Conservation (phyloP, 2,113 vertebrate species). For the Equus przewalskii region DNA sequence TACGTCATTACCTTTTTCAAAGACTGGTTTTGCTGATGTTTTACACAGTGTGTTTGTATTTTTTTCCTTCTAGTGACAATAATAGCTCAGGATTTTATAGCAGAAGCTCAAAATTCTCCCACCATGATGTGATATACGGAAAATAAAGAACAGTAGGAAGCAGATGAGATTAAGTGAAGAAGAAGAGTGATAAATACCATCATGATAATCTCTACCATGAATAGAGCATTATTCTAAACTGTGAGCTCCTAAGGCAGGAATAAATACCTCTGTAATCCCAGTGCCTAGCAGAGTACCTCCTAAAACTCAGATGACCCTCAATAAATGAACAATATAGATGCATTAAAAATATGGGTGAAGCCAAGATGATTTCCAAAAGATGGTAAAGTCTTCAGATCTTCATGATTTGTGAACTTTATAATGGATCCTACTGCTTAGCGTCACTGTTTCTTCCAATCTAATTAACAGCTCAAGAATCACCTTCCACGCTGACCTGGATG, state of each 20-base stretch:
- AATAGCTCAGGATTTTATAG: not conserved
- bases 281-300: not conserved
- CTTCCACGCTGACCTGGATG: not conserved
- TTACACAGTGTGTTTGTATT: not conserved
- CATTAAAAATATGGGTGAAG: not conserved
- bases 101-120: not conserved
- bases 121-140: not conserved
- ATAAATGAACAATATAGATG: not conserved
- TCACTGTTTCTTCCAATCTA: not conserved
- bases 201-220: not conserved
- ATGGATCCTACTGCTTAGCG: not conserved
- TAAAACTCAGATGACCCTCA: not conserved
- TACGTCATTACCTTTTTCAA: not conserved
- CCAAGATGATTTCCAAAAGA: not conserved
- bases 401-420: not conserved
- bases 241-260: not conserved
- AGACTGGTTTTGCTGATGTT: conserved; percentile 21
- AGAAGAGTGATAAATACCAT: not conserved
- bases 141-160: conserved; percentile 28
- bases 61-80: conserved; percentile 3
- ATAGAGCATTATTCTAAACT: not conserved
- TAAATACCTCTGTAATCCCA: not conserved
- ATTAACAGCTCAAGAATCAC: not conserved
- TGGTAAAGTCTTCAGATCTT: not conserved
- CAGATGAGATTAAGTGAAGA: not conserved